A percentile compares a stretch with the other conserved stretches of the same genome.
These are phyloP conservation scores for Lepidonotus clava DNA, from an alignment of 2,888 invertebrate genomes.

Conservation along the genomic window DNA sequence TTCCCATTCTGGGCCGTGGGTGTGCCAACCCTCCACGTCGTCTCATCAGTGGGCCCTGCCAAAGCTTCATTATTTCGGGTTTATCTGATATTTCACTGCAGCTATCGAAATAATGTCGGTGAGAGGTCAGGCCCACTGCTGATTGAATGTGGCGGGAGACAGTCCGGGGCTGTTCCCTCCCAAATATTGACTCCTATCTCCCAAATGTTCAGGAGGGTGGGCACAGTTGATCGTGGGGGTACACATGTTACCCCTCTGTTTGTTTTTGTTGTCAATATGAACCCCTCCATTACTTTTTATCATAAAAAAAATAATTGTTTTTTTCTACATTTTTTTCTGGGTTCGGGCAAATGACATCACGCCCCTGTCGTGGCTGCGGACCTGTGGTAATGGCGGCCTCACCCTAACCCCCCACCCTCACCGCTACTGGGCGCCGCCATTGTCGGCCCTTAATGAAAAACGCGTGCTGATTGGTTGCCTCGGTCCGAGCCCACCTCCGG, in stretches of 20 bases:
- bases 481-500: constrained; percentile 27
- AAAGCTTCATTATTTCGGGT: constrained; percentile 28
- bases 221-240: background rate
- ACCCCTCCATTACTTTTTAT: background rate
- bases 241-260: background rate
- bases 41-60: background rate
- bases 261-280: background rate
- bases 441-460: constrained; percentile 48
- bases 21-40: background rate
- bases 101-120: constrained; percentile 40
- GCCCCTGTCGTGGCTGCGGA: background rate
- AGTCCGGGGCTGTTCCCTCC: background rate
- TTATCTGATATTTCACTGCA: constrained; percentile 41
- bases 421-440: too few relatives aligned
- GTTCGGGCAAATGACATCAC: background rate
- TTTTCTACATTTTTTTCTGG: background rate
- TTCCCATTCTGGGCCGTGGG: too few relatives aligned
- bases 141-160: constrained; percentile 46
- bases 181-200: constrained; percentile 38
- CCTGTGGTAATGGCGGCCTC: constrained; percentile 1
- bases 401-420: constrained; percentile 24
- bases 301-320: background rate
- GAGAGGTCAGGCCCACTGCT: constrained; percentile 16
- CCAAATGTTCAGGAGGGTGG: background rate
- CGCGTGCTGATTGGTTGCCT: constrained; percentile 49